These are phyloP conservation scores for Caenorhabditis sp. DNA, from an alignment of 2,888 invertebrate species.

Conservation along the genomic window DNA sequence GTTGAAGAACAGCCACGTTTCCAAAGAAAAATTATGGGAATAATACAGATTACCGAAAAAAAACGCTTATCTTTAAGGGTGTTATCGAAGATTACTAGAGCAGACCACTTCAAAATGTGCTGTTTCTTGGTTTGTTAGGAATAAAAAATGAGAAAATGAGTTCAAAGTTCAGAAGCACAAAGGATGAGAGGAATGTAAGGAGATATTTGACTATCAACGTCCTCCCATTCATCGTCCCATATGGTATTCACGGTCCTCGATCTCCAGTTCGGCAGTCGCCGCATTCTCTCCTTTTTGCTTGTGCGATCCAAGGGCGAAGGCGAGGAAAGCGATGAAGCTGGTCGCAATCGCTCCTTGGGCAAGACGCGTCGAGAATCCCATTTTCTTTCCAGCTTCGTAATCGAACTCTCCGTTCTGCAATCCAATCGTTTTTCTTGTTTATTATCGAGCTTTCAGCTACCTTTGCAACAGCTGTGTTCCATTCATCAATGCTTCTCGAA, in stretches of 20 bases:
- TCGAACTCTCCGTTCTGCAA: slow-evolving; percentile 68
- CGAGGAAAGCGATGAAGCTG: slow-evolving; percentile 66
- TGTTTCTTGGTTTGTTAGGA: neutral
- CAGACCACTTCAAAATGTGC: neutral
- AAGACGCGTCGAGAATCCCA: slow-evolving; percentile 62
- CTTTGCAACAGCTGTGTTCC: slow-evolving; percentile 72
- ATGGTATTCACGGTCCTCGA: slow-evolving; percentile 75
- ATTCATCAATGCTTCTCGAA: slow-evolving; percentile 74
- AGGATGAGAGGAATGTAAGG: neutral
- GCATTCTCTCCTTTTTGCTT: slow-evolving; percentile 77
- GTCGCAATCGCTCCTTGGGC: slow-evolving; percentile 63
- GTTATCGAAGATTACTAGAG: neutral
- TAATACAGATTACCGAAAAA: no score
- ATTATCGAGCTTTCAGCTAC: no score
- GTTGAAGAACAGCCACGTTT: no score
- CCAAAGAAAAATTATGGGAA: no score
- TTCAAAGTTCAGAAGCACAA: slow-evolving; percentile 1
- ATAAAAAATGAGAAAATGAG: slow-evolving; percentile 9
- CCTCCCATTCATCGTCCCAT: slow-evolving; percentile 64
- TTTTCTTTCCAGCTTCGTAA: slow-evolving; percentile 66
- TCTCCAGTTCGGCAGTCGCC: slow-evolving; percentile 77
- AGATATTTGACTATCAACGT: neutral
- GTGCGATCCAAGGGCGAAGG: slow-evolving; percentile 71
- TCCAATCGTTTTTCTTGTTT: neutral
- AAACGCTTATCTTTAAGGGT: neutral